A percentile compares a stretch with the other conserved stretches of the same genome.
phyloP scores from a whole-genome alignment of 1,140 invertebrate genomes.

The Drosophila mauritiana region DNA sequence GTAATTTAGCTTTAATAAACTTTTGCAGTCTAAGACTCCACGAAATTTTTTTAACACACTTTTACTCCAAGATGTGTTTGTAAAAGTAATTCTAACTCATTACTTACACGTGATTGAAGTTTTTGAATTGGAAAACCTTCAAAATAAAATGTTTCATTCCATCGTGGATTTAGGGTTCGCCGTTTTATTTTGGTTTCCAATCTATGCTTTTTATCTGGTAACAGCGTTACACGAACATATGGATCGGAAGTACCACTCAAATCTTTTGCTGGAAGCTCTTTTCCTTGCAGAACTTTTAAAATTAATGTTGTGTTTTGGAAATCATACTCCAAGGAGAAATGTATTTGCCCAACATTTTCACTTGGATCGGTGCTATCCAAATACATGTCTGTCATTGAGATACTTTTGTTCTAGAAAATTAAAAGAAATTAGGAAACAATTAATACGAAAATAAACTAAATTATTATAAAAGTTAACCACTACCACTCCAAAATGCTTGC shows the following conservation, averaged over 20 bases:
- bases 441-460: too few relatives aligned
- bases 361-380: constrained; percentile 96
- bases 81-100: not conserved
- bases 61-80: too few relatives aligned
- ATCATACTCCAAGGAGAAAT: constrained; percentile 97
- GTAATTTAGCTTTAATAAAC: too few relatives aligned
- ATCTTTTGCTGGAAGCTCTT: constrained; percentile 97
- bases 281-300: constrained; percentile 96
- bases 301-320: constrained; percentile 97
- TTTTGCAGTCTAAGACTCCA: too few relatives aligned
- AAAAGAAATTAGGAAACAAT: not conserved
- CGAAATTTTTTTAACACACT: too few relatives aligned
- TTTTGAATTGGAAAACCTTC: constrained; percentile 98
- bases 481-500: too few relatives aligned
- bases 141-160: constrained; percentile 99
- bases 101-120: constrained; percentile 91
- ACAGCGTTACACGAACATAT: constrained; percentile 95
- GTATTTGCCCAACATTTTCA: constrained; percentile 96
- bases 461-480: too few relatives aligned
- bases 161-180: constrained; percentile 96
- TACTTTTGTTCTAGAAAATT: constrained; percentile 91
- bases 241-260: constrained; percentile 97
- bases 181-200: constrained; percentile 98
- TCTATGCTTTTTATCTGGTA: constrained; percentile 98
- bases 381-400: constrained; percentile 97